phyloP scores from a whole-genome alignment of 92 coral and sea anemone species.

The Epizoanthus fatuus region DNA sequence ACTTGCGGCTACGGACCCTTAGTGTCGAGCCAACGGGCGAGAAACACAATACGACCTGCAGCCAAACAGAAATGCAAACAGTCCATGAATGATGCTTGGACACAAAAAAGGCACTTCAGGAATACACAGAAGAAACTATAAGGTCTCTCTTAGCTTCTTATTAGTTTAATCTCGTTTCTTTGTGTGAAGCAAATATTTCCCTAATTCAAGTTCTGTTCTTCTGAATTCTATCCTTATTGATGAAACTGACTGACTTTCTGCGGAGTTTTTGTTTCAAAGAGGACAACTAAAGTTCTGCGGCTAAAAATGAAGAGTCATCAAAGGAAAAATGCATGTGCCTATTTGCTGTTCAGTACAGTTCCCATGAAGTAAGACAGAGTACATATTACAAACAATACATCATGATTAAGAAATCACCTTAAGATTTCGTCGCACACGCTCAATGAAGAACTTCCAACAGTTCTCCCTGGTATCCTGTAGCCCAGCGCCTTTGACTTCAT shows the following conservation, averaged over 20 bases:
- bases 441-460: conserved; percentile 99
- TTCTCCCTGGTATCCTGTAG: conserved; percentile 98
- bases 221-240: no score
- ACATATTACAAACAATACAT: not conserved
- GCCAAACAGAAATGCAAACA: not conserved
- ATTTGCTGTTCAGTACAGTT: no score
- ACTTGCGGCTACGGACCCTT: conserved; percentile 99
- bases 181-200: not conserved
- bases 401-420: conserved; percentile 62
- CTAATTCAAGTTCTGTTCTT: not conserved
- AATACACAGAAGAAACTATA: no score
- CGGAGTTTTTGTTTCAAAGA: no score
- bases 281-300: no score
- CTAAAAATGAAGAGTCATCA: no score
- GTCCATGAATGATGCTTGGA: not conserved
- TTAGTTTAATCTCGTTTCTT: not conserved
- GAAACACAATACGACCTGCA: conserved; percentile 96
- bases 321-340: no score
- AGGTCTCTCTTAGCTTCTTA: not conserved
- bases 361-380: no score
- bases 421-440: conserved; percentile 92
- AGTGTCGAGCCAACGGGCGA: conserved; percentile 99
- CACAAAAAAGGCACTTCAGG: not conserved
- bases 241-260: no score
- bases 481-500: conserved; percentile 98